Conservation (phyloP, 1,140 invertebrate species). For the Brachionus sp. region DNA sequence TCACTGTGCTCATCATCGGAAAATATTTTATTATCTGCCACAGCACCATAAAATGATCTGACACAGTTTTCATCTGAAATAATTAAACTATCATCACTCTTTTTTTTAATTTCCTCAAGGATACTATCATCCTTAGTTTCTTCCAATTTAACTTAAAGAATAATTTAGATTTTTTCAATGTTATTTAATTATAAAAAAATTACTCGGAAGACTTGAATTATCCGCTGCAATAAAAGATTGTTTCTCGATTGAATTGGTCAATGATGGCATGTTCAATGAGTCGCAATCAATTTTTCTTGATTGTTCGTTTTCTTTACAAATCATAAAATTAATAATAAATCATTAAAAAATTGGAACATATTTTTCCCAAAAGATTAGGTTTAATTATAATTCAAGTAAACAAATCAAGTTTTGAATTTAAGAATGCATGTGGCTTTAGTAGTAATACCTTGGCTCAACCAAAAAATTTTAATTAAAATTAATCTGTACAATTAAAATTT, state of each 20-base stretch:
- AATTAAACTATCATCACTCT: not conserved
- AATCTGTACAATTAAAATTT: not conserved
- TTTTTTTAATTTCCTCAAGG: not conserved
- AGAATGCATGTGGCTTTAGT: not conserved
- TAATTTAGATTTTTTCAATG: not conserved
- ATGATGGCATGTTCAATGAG: not conserved
- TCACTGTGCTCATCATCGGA: constrained; percentile 4
- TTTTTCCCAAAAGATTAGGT: not conserved
- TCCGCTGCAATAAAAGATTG: not conserved
- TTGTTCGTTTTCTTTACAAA: not conserved
- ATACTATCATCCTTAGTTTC: not conserved
- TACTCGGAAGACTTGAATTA: not conserved
- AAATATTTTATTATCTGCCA: constrained; percentile 10
- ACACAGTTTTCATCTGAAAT: constrained; percentile 25
- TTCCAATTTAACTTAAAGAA: not conserved
- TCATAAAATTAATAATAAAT: not conserved
- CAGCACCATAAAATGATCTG: constrained; percentile 26
- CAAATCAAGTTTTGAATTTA: not conserved
- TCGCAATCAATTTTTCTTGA: not conserved
- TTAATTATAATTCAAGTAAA: not conserved
- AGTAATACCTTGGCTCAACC: not conserved
- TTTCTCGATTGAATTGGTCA: not conserved
- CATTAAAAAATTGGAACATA: not conserved
- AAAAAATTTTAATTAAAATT: not conserved
- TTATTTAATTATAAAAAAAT: not conserved